phyloP scores from a whole-genome alignment of 2,888 invertebrate species.

The Ypsolopha sequella region DNA sequence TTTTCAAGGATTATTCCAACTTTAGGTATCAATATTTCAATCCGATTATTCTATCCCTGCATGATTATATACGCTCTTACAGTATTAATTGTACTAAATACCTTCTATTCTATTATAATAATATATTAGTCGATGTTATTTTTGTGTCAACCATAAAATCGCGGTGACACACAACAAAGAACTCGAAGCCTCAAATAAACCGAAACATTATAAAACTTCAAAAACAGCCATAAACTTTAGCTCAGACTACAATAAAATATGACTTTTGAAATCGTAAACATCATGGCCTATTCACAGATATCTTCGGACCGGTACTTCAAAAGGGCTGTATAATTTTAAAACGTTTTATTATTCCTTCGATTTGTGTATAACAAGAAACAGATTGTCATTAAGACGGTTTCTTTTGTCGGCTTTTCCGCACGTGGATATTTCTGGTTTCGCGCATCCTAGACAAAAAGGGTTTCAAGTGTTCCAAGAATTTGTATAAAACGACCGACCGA shows the following conservation, averaged over 20 bases:
- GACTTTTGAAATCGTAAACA: slow-evolving; percentile 42
- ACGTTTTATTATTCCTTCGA: slow-evolving; percentile 49
- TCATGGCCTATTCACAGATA: slow-evolving; percentile 31
- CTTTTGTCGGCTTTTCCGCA: slow-evolving; percentile 48
- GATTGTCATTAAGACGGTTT: slow-evolving; percentile 21
- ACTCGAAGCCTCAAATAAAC: slow-evolving; percentile 19
- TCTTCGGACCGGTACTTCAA: slow-evolving; percentile 6
- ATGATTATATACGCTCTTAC: too few species aligned
- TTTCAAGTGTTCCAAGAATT: slow-evolving; percentile 40
- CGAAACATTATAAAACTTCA: slow-evolving; percentile 27
- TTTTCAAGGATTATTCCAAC: too few species aligned
- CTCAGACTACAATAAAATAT: slow-evolving; percentile 42
- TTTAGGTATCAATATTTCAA: too few species aligned
- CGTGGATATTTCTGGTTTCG: slow-evolving; percentile 35
- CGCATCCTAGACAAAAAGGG: slow-evolving; percentile 34
- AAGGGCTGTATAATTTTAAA: slow-evolving; percentile 16
- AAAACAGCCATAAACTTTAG: slow-evolving; percentile 49
- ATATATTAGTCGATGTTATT: too few species aligned
- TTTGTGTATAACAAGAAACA: slow-evolving; percentile 38
- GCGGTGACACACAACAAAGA: slow-evolving; percentile 40
- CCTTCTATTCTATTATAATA: too few species aligned
- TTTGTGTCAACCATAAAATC: slow-evolving; percentile 23
- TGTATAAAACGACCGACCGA: slow-evolving; percentile 20
- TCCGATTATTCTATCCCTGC: too few species aligned
- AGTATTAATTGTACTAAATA: too few species aligned